These are phyloP conservation scores for Coleophora flavipennella DNA, from an alignment of 2,888 invertebrate genomes.

Conservation along the genomic window DNA sequence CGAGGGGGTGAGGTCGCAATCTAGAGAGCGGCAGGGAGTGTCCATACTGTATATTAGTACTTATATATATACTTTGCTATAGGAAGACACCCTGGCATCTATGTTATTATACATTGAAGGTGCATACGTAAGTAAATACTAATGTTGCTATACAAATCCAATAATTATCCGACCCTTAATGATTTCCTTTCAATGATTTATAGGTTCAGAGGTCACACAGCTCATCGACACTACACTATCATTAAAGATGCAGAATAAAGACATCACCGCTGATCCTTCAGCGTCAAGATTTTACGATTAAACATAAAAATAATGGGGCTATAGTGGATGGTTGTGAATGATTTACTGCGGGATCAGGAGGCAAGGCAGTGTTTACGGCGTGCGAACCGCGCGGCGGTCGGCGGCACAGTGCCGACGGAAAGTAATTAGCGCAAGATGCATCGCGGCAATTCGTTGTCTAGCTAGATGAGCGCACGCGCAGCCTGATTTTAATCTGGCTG, in stretches of 20 bases:
- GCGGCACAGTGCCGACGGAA: conserved; percentile 32
- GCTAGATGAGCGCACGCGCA: conserved; percentile 21
- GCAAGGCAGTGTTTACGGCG: conserved; percentile 23
- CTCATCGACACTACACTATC: conserved; percentile 30
- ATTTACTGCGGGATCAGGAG: conserved; percentile 19
- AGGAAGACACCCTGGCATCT: conserved; percentile 24
- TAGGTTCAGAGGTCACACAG: conserved; percentile 21
- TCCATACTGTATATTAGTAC: no score
- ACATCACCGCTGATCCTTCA: conserved; percentile 18
- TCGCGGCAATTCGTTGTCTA: conserved; percentile 16
- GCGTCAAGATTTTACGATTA: conserved; percentile 27
- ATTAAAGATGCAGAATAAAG: conserved; percentile 31
- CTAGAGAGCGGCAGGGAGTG: no score
- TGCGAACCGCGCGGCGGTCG: conserved; percentile 33
- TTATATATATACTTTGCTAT: no score
- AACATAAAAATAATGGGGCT: conserved; percentile 16
- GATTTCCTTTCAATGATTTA: conserved; percentile 27
- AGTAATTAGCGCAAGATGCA: conserved; percentile 33
- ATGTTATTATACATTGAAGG: no score
- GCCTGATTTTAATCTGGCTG: no score
- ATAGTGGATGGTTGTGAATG: conserved; percentile 15
- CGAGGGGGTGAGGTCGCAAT: no score
- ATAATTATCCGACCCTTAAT: not conserved
- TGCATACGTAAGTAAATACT: conserved; percentile 21
- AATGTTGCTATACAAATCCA: not conserved